Evolutionary conservation across 2,888 invertebrate genomes (phyloP).

Genomic region (Oligia strigilis): DNA sequence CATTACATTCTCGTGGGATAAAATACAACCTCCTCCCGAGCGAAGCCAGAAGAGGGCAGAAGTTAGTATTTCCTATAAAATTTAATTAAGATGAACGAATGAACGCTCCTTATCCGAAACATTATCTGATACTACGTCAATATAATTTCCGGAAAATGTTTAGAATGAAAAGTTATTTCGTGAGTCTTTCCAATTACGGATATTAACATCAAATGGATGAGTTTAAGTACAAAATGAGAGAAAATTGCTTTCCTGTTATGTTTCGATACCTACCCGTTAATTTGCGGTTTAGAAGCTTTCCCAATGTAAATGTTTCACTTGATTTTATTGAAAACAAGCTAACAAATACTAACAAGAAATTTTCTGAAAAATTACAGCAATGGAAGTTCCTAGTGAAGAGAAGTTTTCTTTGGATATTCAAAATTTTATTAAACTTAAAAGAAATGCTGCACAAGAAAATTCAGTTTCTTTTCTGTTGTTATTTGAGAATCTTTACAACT

Average conservation of each 20-base stretch:
- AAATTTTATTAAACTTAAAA: too few relatives aligned
- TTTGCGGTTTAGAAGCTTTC: not conserved
- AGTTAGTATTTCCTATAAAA: not conserved
- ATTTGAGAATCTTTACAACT: not conserved
- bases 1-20: too few relatives aligned
- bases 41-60: too few relatives aligned
- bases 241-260: not conserved
- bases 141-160: constrained; percentile 4
- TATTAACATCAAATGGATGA: constrained; percentile 1
- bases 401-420: not conserved
- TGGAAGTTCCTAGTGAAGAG: not conserved
- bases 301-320: constrained; percentile 9
- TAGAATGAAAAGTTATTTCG: not conserved
- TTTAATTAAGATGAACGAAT: not conserved
- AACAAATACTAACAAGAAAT: not conserved
- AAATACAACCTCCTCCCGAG: too few relatives aligned
- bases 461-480: not conserved
- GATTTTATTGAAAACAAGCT: constrained; percentile 10
- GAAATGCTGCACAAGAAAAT: not conserved
- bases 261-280: not conserved
- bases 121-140: not conserved
- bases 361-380: not conserved
- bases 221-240: not conserved
- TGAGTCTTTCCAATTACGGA: not conserved
- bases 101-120: not conserved